Percentiles rank a stretch among this genome's conserved stretches.
Evolutionary conservation across 2,888 invertebrate genomes (phyloP).

Genomic region (Cataglyphis rosenhaueri): DNA sequence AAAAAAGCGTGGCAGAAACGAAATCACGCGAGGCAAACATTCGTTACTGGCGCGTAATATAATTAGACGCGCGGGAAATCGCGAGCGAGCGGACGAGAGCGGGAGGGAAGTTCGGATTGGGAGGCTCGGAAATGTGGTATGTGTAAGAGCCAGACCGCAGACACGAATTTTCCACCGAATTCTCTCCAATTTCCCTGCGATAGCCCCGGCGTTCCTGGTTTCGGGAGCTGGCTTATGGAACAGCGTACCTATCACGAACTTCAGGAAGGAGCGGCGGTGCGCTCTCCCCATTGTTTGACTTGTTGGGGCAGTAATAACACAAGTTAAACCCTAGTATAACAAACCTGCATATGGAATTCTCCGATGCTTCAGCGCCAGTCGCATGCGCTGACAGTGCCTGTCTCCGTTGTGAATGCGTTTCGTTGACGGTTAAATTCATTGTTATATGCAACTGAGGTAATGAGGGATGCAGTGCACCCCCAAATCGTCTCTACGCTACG

Average conservation of each 20-base stretch:
- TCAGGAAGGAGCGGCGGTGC: constrained; percentile 57
- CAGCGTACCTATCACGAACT: constrained; percentile 66
- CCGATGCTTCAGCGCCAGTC: constrained; percentile 60
- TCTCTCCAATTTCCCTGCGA: constrained; percentile 65
- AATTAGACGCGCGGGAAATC: constrained; percentile 62
- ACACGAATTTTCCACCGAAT: constrained; percentile 68
- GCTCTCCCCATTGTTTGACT: constrained; percentile 69
- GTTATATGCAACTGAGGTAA: constrained; percentile 47
- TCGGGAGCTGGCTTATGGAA: constrained; percentile 56
- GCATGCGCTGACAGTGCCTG: constrained; percentile 62
- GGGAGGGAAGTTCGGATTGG: constrained; percentile 37
- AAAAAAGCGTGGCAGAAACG: constrained; percentile 42
- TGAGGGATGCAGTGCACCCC: constrained; percentile 36
- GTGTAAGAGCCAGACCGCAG: constrained; percentile 63
- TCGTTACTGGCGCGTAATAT: constrained; percentile 57
- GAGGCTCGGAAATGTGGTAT: constrained; percentile 57
- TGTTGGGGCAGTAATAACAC: constrained; percentile 70
- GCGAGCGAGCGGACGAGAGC: constrained; percentile 50
- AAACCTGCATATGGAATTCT: constrained; percentile 66
- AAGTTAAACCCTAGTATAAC: constrained; percentile 71
- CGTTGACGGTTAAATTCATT: constrained; percentile 64
- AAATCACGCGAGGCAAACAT: constrained; percentile 56
- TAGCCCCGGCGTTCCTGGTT: constrained; percentile 62
- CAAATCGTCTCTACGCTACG: constrained; percentile 29
- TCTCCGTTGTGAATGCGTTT: constrained; percentile 51